These are phyloP conservation scores for Erynnis tages DNA, from an alignment of 2,888 invertebrate genomes.

Conservation along the genomic window DNA sequence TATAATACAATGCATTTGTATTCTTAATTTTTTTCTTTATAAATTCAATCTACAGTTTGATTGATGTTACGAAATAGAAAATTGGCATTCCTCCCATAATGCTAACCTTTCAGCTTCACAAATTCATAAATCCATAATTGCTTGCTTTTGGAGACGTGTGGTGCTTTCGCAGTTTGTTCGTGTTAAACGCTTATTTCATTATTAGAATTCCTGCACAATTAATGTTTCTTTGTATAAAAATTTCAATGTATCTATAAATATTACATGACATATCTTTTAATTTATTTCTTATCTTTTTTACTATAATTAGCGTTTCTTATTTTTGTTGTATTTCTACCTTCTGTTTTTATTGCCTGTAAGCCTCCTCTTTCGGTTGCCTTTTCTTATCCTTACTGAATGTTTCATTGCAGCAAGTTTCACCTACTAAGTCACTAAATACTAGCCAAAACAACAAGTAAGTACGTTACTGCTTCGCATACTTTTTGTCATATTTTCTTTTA, in stretches of 20 bases:
- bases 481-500: neutral
- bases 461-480: slow-evolving; percentile 34
- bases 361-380: slow-evolving; percentile 56
- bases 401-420: slow-evolving; percentile 80
- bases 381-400: slow-evolving; percentile 69
- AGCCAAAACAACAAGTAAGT: slow-evolving; percentile 74
- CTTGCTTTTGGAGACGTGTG: slow-evolving; percentile 30
- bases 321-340: slow-evolving; percentile 5
- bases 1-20: too few relatives aligned
- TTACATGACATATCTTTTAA: too few relatives aligned
- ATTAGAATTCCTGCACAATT: slow-evolving; percentile 7
- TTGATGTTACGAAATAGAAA: too few relatives aligned
- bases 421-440: slow-evolving; percentile 79
- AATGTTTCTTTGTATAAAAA: too few relatives aligned
- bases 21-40: too few relatives aligned
- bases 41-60: too few relatives aligned
- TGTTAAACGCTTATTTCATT: neutral
- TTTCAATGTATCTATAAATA: too few relatives aligned
- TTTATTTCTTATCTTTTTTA: too few relatives aligned
- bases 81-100: neutral
- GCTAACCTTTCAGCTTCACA: neutral
- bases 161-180: slow-evolving; percentile 22
- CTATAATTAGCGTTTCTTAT: slow-evolving; percentile 3
- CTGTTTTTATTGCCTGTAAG: slow-evolving; percentile 49
- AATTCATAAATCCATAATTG: slow-evolving; percentile 12